A percentile compares a stretch with the other conserved stretches of the same genome.
Evolutionary conservation across 2,888 invertebrate genomes (phyloP).

Genomic region (Phania funesta): DNA sequence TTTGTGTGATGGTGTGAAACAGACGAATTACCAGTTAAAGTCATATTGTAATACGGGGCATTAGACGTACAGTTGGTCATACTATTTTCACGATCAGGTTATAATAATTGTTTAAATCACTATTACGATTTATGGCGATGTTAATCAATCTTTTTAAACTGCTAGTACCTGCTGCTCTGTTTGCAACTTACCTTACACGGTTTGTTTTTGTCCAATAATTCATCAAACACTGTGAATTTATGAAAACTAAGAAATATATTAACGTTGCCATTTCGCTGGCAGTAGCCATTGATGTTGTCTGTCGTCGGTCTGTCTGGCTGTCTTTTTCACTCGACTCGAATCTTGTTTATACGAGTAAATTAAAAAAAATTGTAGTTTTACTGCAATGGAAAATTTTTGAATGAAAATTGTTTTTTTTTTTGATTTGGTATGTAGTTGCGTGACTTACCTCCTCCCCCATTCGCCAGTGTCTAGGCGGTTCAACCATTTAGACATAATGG

Average conservation of each 20-base stretch:
- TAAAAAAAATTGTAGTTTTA: conserved; percentile 8
- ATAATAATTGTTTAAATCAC: conserved; percentile 32
- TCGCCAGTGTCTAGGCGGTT: not conserved
- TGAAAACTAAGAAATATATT: not conserved
- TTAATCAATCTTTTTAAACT: conserved; percentile 59
- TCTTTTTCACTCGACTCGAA: conserved; percentile 27
- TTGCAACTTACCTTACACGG: conserved; percentile 56
- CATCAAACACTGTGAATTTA: conserved; percentile 6
- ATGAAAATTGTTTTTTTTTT: conserved; percentile 45
- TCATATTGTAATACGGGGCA: not conserved
- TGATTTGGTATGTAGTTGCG: conserved; percentile 4
- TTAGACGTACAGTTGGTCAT: conserved; percentile 8
- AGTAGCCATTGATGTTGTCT: not conserved
- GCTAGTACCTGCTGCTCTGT: conserved; percentile 39
- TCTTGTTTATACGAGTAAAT: not conserved
- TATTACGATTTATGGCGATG: conserved; percentile 44
- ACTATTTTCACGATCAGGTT: not conserved
- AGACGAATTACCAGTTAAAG: no score
- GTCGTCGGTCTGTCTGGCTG: conserved; percentile 30
- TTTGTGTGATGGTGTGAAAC: no score
- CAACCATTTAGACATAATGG: conserved; percentile 18
- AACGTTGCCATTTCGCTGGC: not conserved
- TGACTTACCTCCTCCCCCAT: not conserved
- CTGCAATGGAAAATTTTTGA: conserved; percentile 64
- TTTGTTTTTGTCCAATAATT: conserved; percentile 34